Evolutionary conservation across 2,113 vertebrate genomes (phyloP).

Genomic region (Eupsittula cactorum): DNA sequence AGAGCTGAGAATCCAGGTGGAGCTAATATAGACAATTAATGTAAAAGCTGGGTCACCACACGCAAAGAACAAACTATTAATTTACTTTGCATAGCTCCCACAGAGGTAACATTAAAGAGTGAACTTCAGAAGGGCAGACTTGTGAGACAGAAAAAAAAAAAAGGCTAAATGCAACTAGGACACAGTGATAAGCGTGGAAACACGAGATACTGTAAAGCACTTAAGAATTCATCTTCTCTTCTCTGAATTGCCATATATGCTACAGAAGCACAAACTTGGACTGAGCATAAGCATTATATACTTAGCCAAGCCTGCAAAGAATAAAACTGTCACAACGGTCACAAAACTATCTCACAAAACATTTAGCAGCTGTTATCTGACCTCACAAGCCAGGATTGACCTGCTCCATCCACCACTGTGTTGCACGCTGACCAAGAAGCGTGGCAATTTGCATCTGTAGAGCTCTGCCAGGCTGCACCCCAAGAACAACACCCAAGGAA

Average conservation of each 20-base stretch:
- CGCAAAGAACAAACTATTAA: neutral
- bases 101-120: neutral
- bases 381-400: neutral
- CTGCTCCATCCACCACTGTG: rapidly evolving
- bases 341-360: neutral
- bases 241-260: neutral
- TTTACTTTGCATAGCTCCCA: neutral
- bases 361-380: neutral
- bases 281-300: neutral
- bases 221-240: neutral
- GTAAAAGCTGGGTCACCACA: neutral
- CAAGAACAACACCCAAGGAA: rapidly evolving
- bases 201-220: neutral
- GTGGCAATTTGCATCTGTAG: rapidly evolving
- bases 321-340: neutral
- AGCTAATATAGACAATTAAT: neutral
- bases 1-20: neutral
- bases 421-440: rapidly evolving
- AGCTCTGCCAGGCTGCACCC: neutral
- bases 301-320: neutral
- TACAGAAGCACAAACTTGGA: neutral
- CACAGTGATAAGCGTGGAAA: neutral
- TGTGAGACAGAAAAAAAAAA: neutral
- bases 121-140: neutral
- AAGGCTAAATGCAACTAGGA: neutral